Base-by-base conservation (phyloP, 2,888 invertebrate species). In the Cataglyphis rosenhaueri region DNA sequence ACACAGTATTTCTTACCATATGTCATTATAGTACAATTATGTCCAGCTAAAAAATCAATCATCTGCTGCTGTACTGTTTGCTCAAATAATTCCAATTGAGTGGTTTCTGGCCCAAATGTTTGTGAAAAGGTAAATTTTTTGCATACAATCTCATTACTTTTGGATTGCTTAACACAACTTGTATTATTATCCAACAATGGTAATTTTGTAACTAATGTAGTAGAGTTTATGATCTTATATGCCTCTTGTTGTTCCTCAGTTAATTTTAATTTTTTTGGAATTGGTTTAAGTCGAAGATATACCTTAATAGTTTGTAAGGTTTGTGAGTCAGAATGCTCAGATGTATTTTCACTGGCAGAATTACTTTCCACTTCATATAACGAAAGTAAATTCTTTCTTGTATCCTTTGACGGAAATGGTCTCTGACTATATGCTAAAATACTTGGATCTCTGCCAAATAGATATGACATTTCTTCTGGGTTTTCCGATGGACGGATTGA, bases 21-120 rank as follows among this genome's bases (percentile, higher is more conserved):
- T 0, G 98, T 97, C 92, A 99, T 97, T 0, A 99, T 95, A 0
- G 98, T 97, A 83, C 97, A 97, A 94, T 97, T 98, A 82, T 97
- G 96, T 0, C 98, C 94, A 62, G 84, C 82, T n/a, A 95, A 79
- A 81, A 94, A 94, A 15, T 94, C 91, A 3, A 88, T 32, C 92
- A 94, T 93, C 48, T 92, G 92, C 8, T 91, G 92, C 25, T 91
- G 91, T 5, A 94, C 88, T 15, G 92, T 90, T 83, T 92, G 88
- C n/a, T 94, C 93, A 74, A 94, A 94, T 88, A 95, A 93, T 79
- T 95, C 95, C 84, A 94, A 94, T 86, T 94, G 94, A 0, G 93
- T 90, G 0, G 91, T 93, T 70, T 93, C 92, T 15, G 94, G 91
- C 0, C 92, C 93, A 87, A 94, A 94, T 1, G 94, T 94, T 82